Conservation (phyloP, 1,140 invertebrate species). For the Trachymyrmex septentrionalis region DNA sequence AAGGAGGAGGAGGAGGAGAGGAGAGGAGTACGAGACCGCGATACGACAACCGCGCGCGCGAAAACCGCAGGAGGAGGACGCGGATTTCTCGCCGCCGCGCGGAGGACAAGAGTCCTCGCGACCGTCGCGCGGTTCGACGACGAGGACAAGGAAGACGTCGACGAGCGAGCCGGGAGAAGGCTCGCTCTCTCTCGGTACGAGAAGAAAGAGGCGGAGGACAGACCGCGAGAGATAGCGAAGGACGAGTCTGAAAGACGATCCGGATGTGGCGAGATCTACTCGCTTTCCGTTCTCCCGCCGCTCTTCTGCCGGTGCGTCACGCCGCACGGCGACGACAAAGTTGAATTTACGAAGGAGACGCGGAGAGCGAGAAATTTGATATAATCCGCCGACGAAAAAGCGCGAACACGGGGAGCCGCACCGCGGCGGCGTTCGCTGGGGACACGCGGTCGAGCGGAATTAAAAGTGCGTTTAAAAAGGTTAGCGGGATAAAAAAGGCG, state of each 20-base stretch:
- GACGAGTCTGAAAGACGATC: constrained; percentile 72
- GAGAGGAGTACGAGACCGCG: constrained; percentile 51
- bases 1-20: constrained; percentile 36
- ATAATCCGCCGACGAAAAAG: background rate
- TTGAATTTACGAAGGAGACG: background rate
- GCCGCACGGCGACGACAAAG: background rate
- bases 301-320: constrained; percentile 17
- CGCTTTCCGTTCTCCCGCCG: constrained; percentile 54
- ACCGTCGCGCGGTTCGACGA: constrained; percentile 18
- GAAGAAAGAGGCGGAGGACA: constrained; percentile 56
- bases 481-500: constrained; percentile 82
- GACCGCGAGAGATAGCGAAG: constrained; percentile 57
- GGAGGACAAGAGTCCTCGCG: constrained; percentile 43
- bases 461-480: constrained; percentile 83
- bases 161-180: constrained; percentile 20
- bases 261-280: constrained; percentile 73
- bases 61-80: constrained; percentile 57
- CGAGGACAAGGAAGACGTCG: constrained; percentile 44
- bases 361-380: constrained; percentile 16
- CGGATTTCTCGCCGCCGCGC: constrained; percentile 37
- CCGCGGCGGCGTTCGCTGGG: constrained; percentile 11
- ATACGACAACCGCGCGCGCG: constrained; percentile 53
- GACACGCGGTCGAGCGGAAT: constrained; percentile 76
- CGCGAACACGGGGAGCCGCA: background rate
- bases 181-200: constrained; percentile 46